A percentile compares a stretch with the other conserved stretches of the same genome.
Evolutionary conservation across 2,888 invertebrate species (phyloP).

Genomic region (Agrochola litura): DNA sequence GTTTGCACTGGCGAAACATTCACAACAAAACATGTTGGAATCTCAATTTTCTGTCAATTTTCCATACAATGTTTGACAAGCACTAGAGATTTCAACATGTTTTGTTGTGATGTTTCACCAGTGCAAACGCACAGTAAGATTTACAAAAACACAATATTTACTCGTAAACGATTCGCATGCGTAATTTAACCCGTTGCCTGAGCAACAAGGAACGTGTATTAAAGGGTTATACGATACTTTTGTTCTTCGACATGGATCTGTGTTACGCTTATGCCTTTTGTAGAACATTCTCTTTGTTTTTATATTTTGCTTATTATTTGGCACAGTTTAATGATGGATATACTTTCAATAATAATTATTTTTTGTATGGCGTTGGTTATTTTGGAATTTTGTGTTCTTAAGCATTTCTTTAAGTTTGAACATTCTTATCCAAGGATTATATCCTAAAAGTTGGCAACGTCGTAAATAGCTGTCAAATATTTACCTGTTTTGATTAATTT

Average conservation of each 20-base stretch:
- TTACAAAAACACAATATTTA: conserved; percentile 28
- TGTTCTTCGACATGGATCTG: conserved; percentile 48
- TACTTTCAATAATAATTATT: background rate
- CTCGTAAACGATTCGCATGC: conserved; percentile 28
- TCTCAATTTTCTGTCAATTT: no score
- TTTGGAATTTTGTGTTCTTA: background rate
- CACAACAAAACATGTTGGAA: no score
- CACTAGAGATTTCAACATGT: no score
- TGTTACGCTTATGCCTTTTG: conserved; percentile 14
- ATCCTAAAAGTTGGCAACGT: no score
- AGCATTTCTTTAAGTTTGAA: background rate
- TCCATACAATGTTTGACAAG: no score
- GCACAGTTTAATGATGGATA: background rate
- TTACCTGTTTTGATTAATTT: no score
- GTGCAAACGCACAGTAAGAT: no score
- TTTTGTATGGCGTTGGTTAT: background rate
- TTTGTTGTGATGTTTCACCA: no score
- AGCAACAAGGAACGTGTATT: conserved; percentile 34
- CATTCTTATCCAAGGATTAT: background rate
- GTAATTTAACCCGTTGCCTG: conserved; percentile 27
- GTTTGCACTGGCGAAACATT: no score
- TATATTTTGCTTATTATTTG: conserved; percentile 20
- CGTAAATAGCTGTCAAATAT: no score
- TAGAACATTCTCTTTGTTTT: conserved; percentile 18
- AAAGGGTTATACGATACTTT: conserved; percentile 39